These are phyloP conservation scores for Aricia agestis DNA, from an alignment of 1,140 invertebrate genomes.

Conservation along the genomic window DNA sequence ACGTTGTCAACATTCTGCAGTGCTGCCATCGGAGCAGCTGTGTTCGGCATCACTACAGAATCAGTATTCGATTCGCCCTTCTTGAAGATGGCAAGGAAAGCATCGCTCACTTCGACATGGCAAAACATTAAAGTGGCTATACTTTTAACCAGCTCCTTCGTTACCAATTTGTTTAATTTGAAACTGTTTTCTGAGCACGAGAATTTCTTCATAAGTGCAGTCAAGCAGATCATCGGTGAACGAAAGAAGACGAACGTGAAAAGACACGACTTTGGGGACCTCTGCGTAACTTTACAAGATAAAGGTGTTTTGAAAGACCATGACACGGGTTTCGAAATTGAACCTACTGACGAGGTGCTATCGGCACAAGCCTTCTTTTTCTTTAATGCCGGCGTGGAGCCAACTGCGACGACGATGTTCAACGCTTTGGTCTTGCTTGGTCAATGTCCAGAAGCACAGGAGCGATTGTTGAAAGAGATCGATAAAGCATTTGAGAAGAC, in stretches of 20 bases:
- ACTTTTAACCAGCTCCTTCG: slow-evolving; percentile 17
- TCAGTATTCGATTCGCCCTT: slow-evolving; percentile 44
- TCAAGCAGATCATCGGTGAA: slow-evolving; percentile 37
- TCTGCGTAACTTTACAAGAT: slow-evolving; percentile 41
- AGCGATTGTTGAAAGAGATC: slow-evolving; percentile 77
- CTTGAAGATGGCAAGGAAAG: slow-evolving; percentile 30
- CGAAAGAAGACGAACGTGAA: slow-evolving; percentile 28
- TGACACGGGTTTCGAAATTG: slow-evolving; percentile 35
- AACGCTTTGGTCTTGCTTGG: slow-evolving; percentile 71
- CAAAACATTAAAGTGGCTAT: not conserved
- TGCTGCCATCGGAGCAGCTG: slow-evolving; percentile 38
- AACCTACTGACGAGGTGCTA: slow-evolving; percentile 45
- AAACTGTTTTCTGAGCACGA: slow-evolving; percentile 39
- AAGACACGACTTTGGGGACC: slow-evolving; percentile 46
- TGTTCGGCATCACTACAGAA: slow-evolving; percentile 38
- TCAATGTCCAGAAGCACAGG: slow-evolving; percentile 72
- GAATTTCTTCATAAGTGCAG: slow-evolving; percentile 41
- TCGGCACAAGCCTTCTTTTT: slow-evolving; percentile 66
- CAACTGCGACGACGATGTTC: slow-evolving; percentile 76
- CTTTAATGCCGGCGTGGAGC: slow-evolving; percentile 78
- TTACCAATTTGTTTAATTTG: slow-evolving; percentile 30
- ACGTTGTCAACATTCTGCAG: slow-evolving; percentile 36
- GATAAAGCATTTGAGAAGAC: slow-evolving; percentile 52
- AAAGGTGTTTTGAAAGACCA: slow-evolving; percentile 35
- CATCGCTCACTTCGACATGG: not conserved